These are phyloP conservation scores for Orius laevigatus DNA, from an alignment of 1,140 invertebrate genomes.

Conservation along the genomic window DNA sequence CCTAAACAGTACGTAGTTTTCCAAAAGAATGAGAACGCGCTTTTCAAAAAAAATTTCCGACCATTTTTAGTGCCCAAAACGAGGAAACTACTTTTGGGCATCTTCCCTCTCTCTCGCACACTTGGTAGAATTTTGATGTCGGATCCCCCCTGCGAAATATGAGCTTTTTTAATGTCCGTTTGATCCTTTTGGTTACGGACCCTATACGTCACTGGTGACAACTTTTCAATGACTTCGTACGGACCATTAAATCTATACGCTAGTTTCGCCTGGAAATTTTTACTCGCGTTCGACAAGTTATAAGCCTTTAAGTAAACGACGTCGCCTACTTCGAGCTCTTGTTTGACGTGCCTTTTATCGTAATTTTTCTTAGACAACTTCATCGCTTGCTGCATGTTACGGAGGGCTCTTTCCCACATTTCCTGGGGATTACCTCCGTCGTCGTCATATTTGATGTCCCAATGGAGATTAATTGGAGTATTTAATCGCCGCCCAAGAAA, in stretches of 20 bases:
- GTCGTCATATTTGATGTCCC: background rate
- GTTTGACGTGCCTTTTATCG: background rate
- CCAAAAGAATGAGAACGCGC: too few species aligned
- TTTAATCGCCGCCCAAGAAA: background rate
- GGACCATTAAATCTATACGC: background rate
- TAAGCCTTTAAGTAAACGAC: background rate
- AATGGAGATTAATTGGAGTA: background rate
- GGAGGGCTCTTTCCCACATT: background rate
- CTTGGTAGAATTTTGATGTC: too few species aligned
- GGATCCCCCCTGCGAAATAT: too few species aligned
- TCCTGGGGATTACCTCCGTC: background rate
- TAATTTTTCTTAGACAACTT: too few species aligned
- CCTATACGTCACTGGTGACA: background rate
- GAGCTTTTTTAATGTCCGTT: background rate
- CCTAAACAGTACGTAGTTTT: too few species aligned
- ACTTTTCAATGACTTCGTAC: background rate
- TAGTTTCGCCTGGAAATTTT: background rate
- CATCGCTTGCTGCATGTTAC: background rate
- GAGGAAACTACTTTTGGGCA: too few species aligned
- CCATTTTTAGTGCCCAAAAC: too few species aligned
- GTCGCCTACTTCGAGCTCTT: background rate
- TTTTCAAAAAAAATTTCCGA: too few species aligned
- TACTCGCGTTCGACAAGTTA: background rate
- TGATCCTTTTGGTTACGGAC: background rate
- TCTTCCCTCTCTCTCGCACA: too few species aligned